Conservation (phyloP, 2,888 invertebrate species). For the Trissolcus brochymenae region DNA sequence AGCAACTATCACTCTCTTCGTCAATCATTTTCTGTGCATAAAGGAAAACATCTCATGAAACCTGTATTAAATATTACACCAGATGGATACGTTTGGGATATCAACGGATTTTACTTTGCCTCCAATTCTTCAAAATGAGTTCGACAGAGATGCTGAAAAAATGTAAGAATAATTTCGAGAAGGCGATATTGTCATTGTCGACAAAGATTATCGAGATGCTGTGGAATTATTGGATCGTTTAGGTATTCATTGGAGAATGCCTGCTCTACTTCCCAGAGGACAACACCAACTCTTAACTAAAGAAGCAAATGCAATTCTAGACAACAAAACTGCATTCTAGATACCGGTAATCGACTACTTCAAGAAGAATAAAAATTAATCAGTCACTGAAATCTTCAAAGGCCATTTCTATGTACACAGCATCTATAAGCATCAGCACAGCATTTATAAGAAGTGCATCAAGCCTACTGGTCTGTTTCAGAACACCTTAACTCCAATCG, state of each 20-base stretch:
- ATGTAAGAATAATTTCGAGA: slow-evolving; percentile 5
- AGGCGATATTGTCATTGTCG: not conserved
- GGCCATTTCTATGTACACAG: no score
- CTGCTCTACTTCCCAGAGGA: slow-evolving; percentile 21
- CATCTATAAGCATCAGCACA: no score
- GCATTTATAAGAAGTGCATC: no score
- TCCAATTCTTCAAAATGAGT: slow-evolving; percentile 20
- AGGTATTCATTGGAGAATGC: slow-evolving; percentile 27
- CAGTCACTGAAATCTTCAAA: not conserved
- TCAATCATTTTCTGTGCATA: slow-evolving; percentile 1
- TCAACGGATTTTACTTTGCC: slow-evolving; percentile 11
- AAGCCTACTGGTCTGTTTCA: no score
- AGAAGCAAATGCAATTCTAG: slow-evolving; percentile 52
- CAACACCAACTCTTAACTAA: slow-evolving; percentile 50
- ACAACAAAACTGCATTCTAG: not conserved
- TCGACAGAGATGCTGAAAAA: slow-evolving; percentile 25
- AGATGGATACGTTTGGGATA: slow-evolving; percentile 13
- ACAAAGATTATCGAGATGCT: slow-evolving; percentile 35
- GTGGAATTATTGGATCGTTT: slow-evolving; percentile 11
- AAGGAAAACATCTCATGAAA: not conserved
- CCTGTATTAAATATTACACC: slow-evolving; percentile 9
- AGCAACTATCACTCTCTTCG: not conserved
- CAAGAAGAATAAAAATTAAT: not conserved
- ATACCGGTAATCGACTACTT: not conserved
- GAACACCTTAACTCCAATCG: no score